phyloP scores from a whole-genome alignment of 2,797 vertebrate species.

The Enteromius paludinosus region DNA sequence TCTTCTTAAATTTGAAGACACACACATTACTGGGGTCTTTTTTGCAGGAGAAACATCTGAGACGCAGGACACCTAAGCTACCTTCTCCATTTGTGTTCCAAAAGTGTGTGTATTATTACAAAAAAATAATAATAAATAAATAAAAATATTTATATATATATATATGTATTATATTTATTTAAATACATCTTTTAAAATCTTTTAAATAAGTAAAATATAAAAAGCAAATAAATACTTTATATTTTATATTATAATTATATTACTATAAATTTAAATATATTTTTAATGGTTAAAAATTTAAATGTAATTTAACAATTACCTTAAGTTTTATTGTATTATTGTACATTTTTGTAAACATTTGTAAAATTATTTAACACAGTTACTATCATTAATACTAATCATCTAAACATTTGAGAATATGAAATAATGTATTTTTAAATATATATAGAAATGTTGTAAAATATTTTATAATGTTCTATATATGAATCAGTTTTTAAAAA shows the following conservation, averaged over 20 bases:
- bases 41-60: not conserved
- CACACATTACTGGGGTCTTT: not conserved
- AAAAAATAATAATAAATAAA: no score
- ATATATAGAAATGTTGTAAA: not conserved
- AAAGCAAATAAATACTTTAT: not conserved
- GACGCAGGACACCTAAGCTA: not conserved
- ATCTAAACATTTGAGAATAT: not conserved
- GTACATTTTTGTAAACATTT: not conserved
- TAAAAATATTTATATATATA: no score
- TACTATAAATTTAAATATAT: no score
- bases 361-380: not conserved
- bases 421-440: not conserved
- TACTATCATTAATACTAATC: not conserved
- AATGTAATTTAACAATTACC: not conserved
- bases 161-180: not conserved
- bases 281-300: not conserved
- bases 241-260: no score
- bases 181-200: not conserved
- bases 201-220: not conserved
- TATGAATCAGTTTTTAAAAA: not conserved
- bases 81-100: not conserved
- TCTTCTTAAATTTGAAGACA: not conserved
- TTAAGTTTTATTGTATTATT: not conserved
- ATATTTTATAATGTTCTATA: not conserved
- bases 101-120: no score